These are phyloP conservation scores for Chiroxiphia lanceolata DNA, from an alignment of 2,797 vertebrate genomes.

Conservation along the genomic window DNA sequence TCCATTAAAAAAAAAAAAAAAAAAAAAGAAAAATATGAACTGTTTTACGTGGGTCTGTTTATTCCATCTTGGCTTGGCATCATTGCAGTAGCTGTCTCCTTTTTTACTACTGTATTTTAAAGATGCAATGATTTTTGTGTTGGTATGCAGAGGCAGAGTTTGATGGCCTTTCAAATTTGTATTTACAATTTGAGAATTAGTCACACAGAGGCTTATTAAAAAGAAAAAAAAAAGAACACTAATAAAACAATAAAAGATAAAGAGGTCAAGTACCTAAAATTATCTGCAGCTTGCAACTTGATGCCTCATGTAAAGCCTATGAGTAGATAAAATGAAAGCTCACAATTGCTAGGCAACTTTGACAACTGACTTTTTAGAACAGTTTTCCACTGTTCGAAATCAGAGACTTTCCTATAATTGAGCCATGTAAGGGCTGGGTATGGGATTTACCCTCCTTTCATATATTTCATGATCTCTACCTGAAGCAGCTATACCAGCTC, in stretches of 20 bases:
- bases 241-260: background rate
- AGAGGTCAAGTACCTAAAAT: background rate
- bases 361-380: background rate
- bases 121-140: background rate
- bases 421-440: background rate
- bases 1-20: background rate
- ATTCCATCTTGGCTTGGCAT: background rate
- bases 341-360: background rate
- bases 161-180: background rate
- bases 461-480: background rate
- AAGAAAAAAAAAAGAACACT: background rate
- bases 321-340: background rate
- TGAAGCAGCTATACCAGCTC: background rate
- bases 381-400: background rate
- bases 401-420: background rate
- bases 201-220: background rate
- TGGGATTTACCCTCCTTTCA: background rate
- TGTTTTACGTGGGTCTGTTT: background rate
- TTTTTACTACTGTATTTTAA: background rate
- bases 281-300: background rate
- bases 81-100: background rate
- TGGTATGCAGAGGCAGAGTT: background rate
- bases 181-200: background rate
- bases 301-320: background rate
- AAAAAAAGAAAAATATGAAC: background rate